A percentile compares a stretch with the other conserved stretches of the same genome.
Conservation (phyloP, 2,888 invertebrate species). For the Lochmaea capreae region DNA sequence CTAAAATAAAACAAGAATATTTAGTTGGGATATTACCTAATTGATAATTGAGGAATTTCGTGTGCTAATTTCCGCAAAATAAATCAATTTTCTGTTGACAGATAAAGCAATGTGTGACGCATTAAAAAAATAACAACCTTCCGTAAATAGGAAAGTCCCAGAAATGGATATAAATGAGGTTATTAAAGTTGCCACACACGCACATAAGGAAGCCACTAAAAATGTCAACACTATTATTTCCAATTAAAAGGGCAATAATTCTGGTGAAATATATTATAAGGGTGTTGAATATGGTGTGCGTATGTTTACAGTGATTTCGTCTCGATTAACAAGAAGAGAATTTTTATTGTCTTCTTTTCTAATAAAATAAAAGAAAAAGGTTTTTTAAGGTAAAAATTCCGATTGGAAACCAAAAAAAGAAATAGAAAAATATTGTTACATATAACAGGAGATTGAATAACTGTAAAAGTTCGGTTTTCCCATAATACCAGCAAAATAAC, state of each 20-base stretch:
- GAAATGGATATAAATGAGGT: conserved; percentile 40
- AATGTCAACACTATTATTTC: conserved; percentile 60
- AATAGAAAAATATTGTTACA: no score
- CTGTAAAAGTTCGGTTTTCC: no score
- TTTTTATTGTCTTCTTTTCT: no score
- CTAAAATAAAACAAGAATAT: not conserved
- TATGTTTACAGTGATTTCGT: no score
- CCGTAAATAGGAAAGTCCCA: conserved; percentile 25
- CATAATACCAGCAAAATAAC: no score
- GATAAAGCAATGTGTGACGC: conserved; percentile 14
- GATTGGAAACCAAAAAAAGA: no score
- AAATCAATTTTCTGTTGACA: conserved; percentile 28
- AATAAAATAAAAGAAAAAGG: no score
- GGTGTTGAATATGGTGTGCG: no score
- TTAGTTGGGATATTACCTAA: not conserved
- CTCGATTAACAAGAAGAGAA: no score
- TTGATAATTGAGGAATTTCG: not conserved
- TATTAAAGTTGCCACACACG: conserved; percentile 34
- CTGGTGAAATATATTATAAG: conserved; percentile 21
- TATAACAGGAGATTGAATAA: no score
- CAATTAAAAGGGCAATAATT: conserved; percentile 60
- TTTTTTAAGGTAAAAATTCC: no score
- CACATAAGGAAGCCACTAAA: conserved; percentile 51
- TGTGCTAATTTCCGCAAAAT: conserved; percentile 5
- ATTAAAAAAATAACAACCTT: conserved; percentile 27